Evolutionary conservation across 2,113 vertebrate species (phyloP).

Genomic region (Leptosomus discolor): DNA sequence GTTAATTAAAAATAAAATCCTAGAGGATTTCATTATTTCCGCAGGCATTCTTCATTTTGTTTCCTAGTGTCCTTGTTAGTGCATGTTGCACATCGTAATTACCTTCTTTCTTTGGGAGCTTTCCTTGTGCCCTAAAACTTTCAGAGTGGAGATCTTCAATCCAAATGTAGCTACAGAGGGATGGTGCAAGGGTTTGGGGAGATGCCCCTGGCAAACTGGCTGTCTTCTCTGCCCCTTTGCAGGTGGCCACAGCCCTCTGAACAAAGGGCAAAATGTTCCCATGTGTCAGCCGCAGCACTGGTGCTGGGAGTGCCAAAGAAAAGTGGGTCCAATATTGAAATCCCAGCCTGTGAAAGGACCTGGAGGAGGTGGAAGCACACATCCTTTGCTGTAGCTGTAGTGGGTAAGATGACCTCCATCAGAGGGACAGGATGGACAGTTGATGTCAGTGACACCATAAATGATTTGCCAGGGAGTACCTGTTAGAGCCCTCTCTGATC

Average conservation of each 20-base stretch:
- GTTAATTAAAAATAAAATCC: slow-evolving; percentile 26
- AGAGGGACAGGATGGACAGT: neutral
- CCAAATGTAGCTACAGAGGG: neutral
- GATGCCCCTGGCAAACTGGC: neutral
- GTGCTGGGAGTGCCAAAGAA: neutral
- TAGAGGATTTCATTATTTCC: slow-evolving; percentile 12
- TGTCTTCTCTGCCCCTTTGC: neutral
- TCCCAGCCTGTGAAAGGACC: neutral
- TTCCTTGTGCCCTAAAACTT: neutral
- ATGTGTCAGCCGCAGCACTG: neutral
- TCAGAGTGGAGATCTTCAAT: neutral
- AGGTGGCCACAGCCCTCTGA: neutral
- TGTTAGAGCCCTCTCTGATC: neutral
- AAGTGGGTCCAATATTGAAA: neutral
- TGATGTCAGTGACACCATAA: neutral
- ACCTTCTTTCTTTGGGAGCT: neutral
- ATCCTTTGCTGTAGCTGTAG: neutral
- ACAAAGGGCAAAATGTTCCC: neutral
- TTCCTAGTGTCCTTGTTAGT: neutral
- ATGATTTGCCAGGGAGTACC: neutral
- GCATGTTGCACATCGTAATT: neutral
- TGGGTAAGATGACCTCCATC: neutral
- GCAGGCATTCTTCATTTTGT: neutral
- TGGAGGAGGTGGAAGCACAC: neutral
- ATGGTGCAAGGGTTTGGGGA: neutral